Conservation (phyloP, 2,888 invertebrate species). For the Eupithecia exiguata region DNA sequence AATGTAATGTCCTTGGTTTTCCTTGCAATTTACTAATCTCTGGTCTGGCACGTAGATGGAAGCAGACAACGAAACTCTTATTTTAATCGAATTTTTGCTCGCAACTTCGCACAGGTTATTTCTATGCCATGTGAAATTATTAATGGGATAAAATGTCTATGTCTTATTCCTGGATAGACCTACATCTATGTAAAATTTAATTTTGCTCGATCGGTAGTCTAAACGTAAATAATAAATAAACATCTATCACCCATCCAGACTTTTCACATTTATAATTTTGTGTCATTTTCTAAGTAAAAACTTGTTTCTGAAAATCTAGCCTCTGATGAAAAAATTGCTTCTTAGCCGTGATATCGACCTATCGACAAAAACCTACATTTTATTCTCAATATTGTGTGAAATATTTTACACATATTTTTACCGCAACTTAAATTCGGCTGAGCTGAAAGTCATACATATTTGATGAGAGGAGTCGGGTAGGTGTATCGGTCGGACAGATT, state of each 20-base stretch:
- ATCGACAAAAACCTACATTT: neutral
- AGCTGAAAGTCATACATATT: constrained; percentile 67
- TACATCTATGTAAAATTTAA: no score
- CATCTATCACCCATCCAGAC: no score
- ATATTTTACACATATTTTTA: neutral
- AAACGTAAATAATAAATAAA: no score
- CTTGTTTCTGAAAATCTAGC: no score
- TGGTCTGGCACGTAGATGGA: neutral
- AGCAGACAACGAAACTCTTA: neutral
- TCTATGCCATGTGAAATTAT: no score
- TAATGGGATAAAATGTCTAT: no score
- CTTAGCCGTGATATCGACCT: neutral
- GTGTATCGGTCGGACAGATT: constrained; percentile 62
- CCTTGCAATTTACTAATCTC: neutral
- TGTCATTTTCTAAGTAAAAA: no score
- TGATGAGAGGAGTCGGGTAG: constrained; percentile 58
- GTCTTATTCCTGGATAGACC: no score
- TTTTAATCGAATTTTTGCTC: no score
- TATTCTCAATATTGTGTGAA: neutral
- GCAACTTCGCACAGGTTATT: no score
- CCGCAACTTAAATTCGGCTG: neutral
- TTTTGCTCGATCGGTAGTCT: no score
- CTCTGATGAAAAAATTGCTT: neutral
- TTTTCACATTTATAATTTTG: no score
- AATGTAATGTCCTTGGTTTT: neutral